phyloP scores from a whole-genome alignment of 2,797 vertebrate species.

The Urosaurus nigricauda region DNA sequence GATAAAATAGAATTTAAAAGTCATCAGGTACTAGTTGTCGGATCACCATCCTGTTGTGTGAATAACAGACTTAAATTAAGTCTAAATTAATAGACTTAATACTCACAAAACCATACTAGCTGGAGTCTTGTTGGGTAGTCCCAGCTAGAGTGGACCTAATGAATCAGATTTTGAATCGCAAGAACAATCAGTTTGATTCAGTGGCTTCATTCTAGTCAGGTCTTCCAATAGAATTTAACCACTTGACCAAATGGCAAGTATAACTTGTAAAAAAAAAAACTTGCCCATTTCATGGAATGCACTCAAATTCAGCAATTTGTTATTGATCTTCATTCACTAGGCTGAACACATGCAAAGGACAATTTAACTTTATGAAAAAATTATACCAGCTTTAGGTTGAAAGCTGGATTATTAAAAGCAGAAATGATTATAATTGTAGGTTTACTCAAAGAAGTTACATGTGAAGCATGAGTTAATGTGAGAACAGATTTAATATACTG shows the following conservation, averaged over 20 bases:
- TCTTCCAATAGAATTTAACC: too few relatives aligned
- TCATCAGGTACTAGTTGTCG: neutral
- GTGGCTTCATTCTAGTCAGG: neutral
- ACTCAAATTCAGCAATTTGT: neutral
- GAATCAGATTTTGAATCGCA: neutral
- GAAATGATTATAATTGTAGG: neutral
- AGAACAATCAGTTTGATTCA: neutral
- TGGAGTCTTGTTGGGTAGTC: neutral
- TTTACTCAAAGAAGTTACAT: neutral
- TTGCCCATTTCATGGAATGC: neutral
- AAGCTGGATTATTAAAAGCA: neutral
- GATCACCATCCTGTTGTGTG: neutral
- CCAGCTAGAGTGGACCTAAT: neutral
- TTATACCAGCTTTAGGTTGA: constrained; percentile 23
- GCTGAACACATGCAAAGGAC: neutral
- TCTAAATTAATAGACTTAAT: too few relatives aligned
- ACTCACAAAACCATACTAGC: neutral
- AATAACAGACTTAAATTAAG: neutral
- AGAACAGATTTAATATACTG: neutral
- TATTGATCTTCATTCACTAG: neutral
- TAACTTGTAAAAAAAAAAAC: too few relatives aligned
- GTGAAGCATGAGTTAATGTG: neutral
- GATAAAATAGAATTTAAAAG: neutral
- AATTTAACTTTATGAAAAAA: neutral
- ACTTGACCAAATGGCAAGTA: too few relatives aligned